Evolutionary conservation across 2,888 invertebrate genomes (phyloP), one percentile per base, ranked within the genome.

Genomic region (Coronaproctus castanopsis): DNA sequence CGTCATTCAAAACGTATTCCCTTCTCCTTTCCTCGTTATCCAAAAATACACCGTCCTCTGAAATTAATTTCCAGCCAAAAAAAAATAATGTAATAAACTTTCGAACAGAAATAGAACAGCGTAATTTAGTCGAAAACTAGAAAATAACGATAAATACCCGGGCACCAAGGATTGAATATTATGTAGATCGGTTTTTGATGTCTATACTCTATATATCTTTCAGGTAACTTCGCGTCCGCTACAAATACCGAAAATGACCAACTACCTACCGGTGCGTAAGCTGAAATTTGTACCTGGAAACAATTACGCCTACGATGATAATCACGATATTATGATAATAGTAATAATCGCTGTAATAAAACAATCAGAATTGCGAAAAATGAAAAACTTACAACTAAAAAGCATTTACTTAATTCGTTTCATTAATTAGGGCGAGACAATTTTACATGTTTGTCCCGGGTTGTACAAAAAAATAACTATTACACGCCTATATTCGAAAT

Each of bases 151-250:
- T 52, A 52, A 5, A 10, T 52, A 77, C 77, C 75, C 71, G 70
- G 76, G 70, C 82, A 81, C 83, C 93, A 93, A 0, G 92, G 87
- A 73, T 93, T 87, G 72, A 86, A 87, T 18, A 87, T 71, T 55
- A 87, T 74, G 70, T 83, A 85, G 63, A 86, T 77, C 65, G 83
- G 82, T 67, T 83, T 81, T 61, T 79, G 77, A 63, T 78, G 67
- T 19, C 68, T 77, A 69, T 77, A 78, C 65, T 80, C 79, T 77
- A 77, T 83, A 83, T 84, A 59, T 80, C 78, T 21, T 5, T 5
- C 8, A 8, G 14, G 14, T 14, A 14, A 36, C 5, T 36, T 36
- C 5, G 36, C 14, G 8, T 36, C 8, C 5, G 5, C 14, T 8
- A 14, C 14, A 14, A 8, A 36, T 36, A 36, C 36, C 5, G 36